phyloP scores from a whole-genome alignment of 1,140 invertebrate genomes.

The Trachelipus rathkii region DNA sequence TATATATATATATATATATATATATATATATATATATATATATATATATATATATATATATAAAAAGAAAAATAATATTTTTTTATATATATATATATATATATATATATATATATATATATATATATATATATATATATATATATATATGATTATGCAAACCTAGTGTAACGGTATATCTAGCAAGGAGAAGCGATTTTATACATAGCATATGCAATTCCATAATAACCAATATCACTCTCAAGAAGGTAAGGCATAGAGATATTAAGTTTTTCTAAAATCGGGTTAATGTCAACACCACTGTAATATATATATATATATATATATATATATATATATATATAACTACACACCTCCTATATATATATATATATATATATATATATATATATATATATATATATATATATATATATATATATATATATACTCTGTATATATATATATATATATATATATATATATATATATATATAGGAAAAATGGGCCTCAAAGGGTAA shows the following conservation, averaged over 20 bases:
- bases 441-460: background rate
- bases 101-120: constrained; percentile 25
- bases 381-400: constrained; percentile 25
- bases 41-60: constrained; percentile 26
- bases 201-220: constrained; percentile 81
- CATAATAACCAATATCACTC: constrained; percentile 78
- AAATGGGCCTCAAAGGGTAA: background rate
- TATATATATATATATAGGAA: background rate
- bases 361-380: no score
- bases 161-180: constrained; percentile 87
- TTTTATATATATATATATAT: constrained; percentile 23
- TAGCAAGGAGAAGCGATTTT: constrained; percentile 82
- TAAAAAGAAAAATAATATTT: constrained; percentile 13
- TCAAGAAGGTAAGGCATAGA: constrained; percentile 70
- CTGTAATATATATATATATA: constrained; percentile 64
- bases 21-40: constrained; percentile 22
- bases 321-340: constrained; percentile 27
- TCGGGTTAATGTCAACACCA: constrained; percentile 75
- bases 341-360: no score
- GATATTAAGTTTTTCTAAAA: constrained; percentile 68
- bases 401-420: background rate
- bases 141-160: constrained; percentile 46
- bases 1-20: constrained; percentile 16
- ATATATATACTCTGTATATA: background rate
- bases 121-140: constrained; percentile 49